A percentile compares a stretch with the other conserved stretches of the same genome.
Evolutionary conservation across 2,113 vertebrate species (phyloP).

Genomic region (Dicrurus megarhynchus): DNA sequence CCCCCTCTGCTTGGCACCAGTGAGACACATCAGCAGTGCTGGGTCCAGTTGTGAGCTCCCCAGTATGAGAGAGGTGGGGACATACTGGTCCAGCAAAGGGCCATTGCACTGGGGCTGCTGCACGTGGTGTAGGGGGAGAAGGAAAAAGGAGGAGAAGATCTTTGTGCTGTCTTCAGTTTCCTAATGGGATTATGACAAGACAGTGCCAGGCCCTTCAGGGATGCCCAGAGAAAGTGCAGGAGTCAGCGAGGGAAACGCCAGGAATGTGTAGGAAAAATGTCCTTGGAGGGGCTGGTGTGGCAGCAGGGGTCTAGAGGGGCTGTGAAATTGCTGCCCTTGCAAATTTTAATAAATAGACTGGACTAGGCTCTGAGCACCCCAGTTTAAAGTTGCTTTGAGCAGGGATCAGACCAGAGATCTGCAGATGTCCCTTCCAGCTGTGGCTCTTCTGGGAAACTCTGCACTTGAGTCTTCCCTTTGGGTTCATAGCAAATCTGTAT

Average conservation of each 20-base stretch:
- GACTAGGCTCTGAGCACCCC: background rate
- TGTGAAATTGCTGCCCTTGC: background rate
- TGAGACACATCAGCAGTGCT: background rate
- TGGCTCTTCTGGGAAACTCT: background rate
- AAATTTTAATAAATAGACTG: background rate
- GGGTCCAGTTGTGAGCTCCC: background rate
- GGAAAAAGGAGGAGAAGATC: background rate
- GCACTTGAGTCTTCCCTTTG: background rate
- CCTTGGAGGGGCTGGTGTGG: background rate
- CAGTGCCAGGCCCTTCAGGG: background rate
- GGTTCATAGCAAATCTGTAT: background rate
- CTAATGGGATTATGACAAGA: background rate
- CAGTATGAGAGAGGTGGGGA: background rate
- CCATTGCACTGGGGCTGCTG: background rate
- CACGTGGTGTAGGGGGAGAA: rapidly evolving
- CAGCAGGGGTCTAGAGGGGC: background rate
- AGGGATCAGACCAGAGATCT: background rate
- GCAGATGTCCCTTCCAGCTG: background rate
- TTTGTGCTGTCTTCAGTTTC: background rate
- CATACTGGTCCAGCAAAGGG: background rate
- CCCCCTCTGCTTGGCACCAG: background rate
- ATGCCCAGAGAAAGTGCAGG: background rate
- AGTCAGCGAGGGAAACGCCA: background rate
- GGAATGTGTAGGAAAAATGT: background rate
- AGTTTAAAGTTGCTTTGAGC: background rate